phyloP scores from a whole-genome alignment of 1,140 invertebrate genomes.

The Bombus difficillimus region DNA sequence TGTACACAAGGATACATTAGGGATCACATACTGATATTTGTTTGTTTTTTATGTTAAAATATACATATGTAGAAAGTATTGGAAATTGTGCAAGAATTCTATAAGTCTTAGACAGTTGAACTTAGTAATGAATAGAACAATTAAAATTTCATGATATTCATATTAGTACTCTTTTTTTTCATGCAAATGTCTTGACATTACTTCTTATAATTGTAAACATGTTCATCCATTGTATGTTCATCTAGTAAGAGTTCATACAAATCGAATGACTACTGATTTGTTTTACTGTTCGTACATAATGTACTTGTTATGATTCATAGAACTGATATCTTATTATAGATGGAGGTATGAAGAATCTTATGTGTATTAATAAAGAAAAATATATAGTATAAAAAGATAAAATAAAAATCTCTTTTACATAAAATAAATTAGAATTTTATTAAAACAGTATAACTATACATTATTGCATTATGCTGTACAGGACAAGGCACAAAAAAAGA shows the following conservation, averaged over 20 bases:
- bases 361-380: neutral
- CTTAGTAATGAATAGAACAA: neutral
- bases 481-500: neutral
- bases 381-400: neutral
- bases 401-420: neutral
- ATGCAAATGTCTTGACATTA: neutral
- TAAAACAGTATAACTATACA: neutral
- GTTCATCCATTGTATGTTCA: neutral
- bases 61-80: slow-evolving; percentile 3
- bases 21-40: slow-evolving; percentile 26
- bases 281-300: neutral
- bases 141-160: slow-evolving; percentile 3
- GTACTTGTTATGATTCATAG: neutral
- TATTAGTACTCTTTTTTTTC: neutral
- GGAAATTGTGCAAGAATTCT: neutral
- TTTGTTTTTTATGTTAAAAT: neutral
- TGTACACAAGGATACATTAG: neutral
- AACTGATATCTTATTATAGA: neutral
- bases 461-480: neutral
- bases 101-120: neutral
- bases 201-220: neutral
- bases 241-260: neutral
- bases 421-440: slow-evolving; percentile 30
- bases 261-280: neutral
- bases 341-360: neutral